Conservation (phyloP, 2,113 vertebrate species). For the Nycticebus coucang region DNA sequence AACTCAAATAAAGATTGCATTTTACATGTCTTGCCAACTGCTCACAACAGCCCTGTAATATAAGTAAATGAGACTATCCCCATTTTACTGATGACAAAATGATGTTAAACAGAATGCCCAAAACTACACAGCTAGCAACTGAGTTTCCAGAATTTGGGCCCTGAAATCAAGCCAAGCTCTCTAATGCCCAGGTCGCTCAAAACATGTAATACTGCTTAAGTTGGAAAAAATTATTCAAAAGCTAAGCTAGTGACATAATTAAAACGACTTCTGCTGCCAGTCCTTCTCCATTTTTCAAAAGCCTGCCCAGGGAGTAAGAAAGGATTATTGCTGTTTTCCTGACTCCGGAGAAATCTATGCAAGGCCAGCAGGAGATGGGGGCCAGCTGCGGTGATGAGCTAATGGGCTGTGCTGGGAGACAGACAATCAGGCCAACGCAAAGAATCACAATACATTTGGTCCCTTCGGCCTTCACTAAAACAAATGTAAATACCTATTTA, state of each 20-base stretch:
- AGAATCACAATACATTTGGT: not conserved
- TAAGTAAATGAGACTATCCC: not conserved
- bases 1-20: not conserved
- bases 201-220: not conserved
- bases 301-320: not conserved
- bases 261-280: slow-evolving; percentile 27
- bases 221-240: slow-evolving; percentile 29
- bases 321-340: not conserved
- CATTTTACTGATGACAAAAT: not conserved
- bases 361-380: not conserved
- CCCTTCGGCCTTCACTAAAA: not conserved
- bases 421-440: not conserved
- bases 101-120: not conserved
- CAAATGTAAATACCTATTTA: not conserved
- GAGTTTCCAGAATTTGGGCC: not conserved
- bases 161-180: not conserved
- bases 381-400: not conserved
- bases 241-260: slow-evolving; percentile 12
- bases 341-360: not conserved
- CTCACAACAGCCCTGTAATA: not conserved
- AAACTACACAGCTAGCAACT: not conserved
- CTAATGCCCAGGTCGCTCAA: not conserved
- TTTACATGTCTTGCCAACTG: not conserved
- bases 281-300: not conserved
- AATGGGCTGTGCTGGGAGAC: not conserved